phyloP scores from a whole-genome alignment of 2,888 invertebrate species.

The Hoplodrina blanda region DNA sequence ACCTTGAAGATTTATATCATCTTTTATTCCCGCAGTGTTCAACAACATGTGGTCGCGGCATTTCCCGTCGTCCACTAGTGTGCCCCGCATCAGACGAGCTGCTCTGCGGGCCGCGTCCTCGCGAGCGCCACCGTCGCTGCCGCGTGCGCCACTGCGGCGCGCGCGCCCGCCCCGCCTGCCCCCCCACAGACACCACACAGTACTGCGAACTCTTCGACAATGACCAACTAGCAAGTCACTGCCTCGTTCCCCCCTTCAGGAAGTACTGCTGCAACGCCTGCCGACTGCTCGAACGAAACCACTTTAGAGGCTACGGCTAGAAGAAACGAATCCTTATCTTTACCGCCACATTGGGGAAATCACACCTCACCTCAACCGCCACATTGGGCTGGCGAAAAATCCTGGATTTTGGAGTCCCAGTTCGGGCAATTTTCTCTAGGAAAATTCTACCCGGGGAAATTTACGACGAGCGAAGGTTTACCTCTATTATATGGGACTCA shows the following conservation, averaged over 20 bases:
- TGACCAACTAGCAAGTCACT: constrained; percentile 87
- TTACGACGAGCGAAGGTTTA: constrained; percentile 7
- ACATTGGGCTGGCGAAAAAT: neutral
- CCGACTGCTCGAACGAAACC: constrained; percentile 66
- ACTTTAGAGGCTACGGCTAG: constrained; percentile 60
- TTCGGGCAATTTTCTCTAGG: constrained; percentile 12
- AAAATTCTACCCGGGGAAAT: constrained; percentile 3
- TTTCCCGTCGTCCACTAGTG: constrained; percentile 88
- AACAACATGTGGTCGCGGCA: constrained; percentile 90
- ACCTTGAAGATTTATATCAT: no score
- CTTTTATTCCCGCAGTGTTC: constrained; percentile 88
- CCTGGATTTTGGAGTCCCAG: neutral
- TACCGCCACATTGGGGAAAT: constrained; percentile 8
- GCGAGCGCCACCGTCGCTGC: constrained; percentile 89
- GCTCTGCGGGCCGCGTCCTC: constrained; percentile 89
- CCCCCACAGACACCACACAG: constrained; percentile 81
- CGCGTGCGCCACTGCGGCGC: constrained; percentile 79
- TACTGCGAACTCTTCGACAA: constrained; percentile 86
- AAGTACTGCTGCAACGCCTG: constrained; percentile 91
- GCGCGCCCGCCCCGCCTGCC: constrained; percentile 70
- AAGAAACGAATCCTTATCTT: neutral
- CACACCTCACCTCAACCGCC: neutral
- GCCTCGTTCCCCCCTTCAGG: constrained; percentile 90
- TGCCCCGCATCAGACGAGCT: constrained; percentile 88
- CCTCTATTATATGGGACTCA: constrained; percentile 4